phyloP scores from a whole-genome alignment of 1,140 invertebrate species.

The Lutraria rhynchaena region DNA sequence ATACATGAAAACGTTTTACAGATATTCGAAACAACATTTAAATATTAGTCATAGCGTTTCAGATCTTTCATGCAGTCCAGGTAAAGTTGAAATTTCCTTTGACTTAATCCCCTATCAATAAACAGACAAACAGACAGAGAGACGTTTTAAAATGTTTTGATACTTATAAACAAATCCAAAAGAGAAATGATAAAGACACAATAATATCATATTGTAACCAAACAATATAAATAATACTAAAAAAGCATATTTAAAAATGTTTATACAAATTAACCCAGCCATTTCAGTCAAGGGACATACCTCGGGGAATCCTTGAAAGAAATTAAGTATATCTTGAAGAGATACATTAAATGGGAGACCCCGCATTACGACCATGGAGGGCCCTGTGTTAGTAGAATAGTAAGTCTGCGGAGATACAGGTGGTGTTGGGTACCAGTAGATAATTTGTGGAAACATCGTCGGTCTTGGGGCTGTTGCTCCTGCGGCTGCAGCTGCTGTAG shows the following conservation, averaged over 20 bases:
- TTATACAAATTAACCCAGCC: background rate
- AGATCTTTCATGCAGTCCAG: too few relatives aligned
- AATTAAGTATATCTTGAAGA: slow-evolving; percentile 82
- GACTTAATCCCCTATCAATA: too few relatives aligned
- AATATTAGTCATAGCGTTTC: too few relatives aligned
- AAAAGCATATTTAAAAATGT: background rate
- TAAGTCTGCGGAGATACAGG: slow-evolving; percentile 91
- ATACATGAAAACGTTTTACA: too few relatives aligned
- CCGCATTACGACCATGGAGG: slow-evolving; percentile 83
- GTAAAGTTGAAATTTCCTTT: too few relatives aligned
- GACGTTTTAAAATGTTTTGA: too few relatives aligned
- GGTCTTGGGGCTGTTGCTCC: slow-evolving; percentile 60
- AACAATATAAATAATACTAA: too few relatives aligned
- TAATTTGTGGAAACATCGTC: slow-evolving; percentile 74
- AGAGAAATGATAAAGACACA: too few relatives aligned
- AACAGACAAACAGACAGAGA: too few relatives aligned
- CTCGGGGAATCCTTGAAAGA: slow-evolving; percentile 83
- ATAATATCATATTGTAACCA: too few relatives aligned
- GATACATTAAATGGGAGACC: slow-evolving; percentile 82
- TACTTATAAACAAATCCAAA: too few relatives aligned
- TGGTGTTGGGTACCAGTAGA: slow-evolving; percentile 94
- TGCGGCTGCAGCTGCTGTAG: slow-evolving; percentile 56
- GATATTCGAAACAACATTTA: too few relatives aligned
- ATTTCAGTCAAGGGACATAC: slow-evolving; percentile 75
- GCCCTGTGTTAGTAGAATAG: slow-evolving; percentile 83